Conservation (phyloP, 2,888 invertebrate species). For the Chaetogeoica ovagalla region DNA sequence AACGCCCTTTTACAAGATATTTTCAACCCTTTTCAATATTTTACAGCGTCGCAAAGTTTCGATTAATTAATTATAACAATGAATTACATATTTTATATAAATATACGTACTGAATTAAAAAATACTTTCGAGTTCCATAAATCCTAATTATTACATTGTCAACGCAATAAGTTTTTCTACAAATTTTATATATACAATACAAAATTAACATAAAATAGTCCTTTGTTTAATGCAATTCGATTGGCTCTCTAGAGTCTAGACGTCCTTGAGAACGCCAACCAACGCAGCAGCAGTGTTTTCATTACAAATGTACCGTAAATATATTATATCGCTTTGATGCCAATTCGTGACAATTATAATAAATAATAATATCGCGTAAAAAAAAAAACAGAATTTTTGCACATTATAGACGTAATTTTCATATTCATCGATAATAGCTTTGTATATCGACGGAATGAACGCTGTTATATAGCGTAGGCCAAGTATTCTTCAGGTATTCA, state of each 20-base stretch:
- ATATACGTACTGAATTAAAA: background rate
- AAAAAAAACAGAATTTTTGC: background rate
- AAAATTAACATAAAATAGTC: slow-evolving; percentile 18
- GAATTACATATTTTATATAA: background rate
- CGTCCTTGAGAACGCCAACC: slow-evolving; percentile 13
- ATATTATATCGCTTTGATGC: background rate
- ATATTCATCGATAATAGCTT: background rate
- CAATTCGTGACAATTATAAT: slow-evolving; percentile 1
- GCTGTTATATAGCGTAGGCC: too few species aligned
- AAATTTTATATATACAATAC: background rate
- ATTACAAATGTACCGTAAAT: slow-evolving; percentile 7
- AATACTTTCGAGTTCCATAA: background rate
- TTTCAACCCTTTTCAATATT: slow-evolving; percentile 26
- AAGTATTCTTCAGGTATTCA: too few species aligned
- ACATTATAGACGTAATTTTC: background rate
- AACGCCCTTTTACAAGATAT: slow-evolving; percentile 26
- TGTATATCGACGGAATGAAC: background rate
- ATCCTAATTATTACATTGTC: background rate
- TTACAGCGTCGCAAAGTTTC: background rate
- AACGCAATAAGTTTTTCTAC: background rate
- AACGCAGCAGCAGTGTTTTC: background rate
- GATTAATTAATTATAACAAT: slow-evolving; percentile 6
- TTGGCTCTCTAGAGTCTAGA: background rate
- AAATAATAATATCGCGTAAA: background rate
- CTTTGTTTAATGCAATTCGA: slow-evolving; percentile 20